Evolutionary conservation across 2,888 invertebrate species (phyloP), one percentile per base, ranked within the genome.

Genomic region (Rutpela maculata): DNA sequence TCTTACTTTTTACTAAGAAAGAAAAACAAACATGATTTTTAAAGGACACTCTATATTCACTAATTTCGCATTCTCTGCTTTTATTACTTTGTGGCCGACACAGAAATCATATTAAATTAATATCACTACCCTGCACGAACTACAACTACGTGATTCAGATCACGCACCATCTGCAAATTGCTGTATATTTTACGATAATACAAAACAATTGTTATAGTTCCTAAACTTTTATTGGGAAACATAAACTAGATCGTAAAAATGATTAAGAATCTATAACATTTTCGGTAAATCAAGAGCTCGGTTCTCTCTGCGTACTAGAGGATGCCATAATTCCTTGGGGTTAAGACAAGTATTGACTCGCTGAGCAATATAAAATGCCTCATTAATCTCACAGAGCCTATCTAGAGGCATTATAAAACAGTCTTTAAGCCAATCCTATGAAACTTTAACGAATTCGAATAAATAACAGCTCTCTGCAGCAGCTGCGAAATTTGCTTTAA

Each of bases 251-350:
- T 22, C 59, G 59, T 74, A 74, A 74, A 74, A 74, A 74, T 66
- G 74, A 74, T 74, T 74, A 74, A 74, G 22, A 74, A 63, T 73
- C 65, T 22, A 65, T 73, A 73, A 74, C 38, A n/a, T 59, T 50
- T 11, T 18, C 66, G 19, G 17, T 66, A 74, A 74, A 74, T 74
- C 74, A 74, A 66, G 59, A 56, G 63, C 55, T 17, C 38, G 35
- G 19, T 15, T n/a, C 17, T n/a, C 17, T 56, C 57, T 11, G 15
- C 26, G 15, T 22, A 17, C n/a, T 17, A n/a, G 26, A 15, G 19
- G 17, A n/a, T 18, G 31, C 19, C 38, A 59, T 17, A 31, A 56
- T 55, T 31, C 56, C 31, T 56, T 9, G n/a, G 43, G 9, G 19
- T 56, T 67, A 17, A 17, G 22, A 17, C 19, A 31, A 60, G 60